These are phyloP conservation scores for Lacanobia wlatinum DNA, from an alignment of 2,888 invertebrate species.

Conservation along the genomic window DNA sequence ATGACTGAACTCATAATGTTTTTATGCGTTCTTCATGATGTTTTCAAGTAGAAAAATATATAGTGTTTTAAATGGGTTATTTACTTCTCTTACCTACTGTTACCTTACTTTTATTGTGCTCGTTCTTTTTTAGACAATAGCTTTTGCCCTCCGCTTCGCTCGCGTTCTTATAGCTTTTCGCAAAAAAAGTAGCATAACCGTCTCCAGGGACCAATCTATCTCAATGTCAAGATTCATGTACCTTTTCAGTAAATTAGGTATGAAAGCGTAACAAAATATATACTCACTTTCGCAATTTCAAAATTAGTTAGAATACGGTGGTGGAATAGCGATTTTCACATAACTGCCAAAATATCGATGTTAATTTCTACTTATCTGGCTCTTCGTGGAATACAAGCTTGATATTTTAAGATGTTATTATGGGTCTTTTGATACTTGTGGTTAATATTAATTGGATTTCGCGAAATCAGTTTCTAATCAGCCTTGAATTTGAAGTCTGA, in stretches of 20 bases:
- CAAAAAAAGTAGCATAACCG: too few relatives aligned
- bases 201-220: too few relatives aligned
- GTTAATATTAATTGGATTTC: neutral
- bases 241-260: too few relatives aligned
- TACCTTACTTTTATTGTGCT: too few relatives aligned
- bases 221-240: too few relatives aligned
- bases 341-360: neutral
- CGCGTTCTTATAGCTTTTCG: too few relatives aligned
- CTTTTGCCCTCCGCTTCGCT: too few relatives aligned
- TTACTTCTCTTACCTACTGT: neutral
- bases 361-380: neutral
- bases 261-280: too few relatives aligned
- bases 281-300: too few relatives aligned
- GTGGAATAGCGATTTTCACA: neutral
- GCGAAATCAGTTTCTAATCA: neutral
- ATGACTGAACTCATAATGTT: neutral
- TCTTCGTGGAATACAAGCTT: neutral
- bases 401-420: neutral
- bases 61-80: neutral
- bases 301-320: neutral
- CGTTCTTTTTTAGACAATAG: too few relatives aligned
- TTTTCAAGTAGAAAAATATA: neutral
- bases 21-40: neutral
- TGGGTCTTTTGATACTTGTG: neutral
- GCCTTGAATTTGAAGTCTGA: neutral